These are phyloP conservation scores for Todiramphus saurophagus DNA, from an alignment of 2,113 vertebrate species.

Conservation along the genomic window DNA sequence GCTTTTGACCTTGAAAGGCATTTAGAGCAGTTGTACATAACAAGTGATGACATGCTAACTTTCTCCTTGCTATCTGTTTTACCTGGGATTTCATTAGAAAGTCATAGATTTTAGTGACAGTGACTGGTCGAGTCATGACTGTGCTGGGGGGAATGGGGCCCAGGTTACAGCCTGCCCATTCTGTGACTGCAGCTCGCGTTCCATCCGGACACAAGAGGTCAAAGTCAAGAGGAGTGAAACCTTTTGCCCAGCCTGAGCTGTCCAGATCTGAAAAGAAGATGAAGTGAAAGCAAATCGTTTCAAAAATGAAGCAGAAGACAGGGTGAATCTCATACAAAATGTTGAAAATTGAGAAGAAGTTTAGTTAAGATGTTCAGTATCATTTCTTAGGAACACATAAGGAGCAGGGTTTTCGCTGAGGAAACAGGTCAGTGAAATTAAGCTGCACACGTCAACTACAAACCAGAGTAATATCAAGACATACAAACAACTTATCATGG, in stretches of 20 bases:
- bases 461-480: background rate
- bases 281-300: background rate
- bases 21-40: background rate
- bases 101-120: constrained; percentile 80
- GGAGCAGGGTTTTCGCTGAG: background rate
- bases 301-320: background rate
- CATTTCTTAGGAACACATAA: background rate
- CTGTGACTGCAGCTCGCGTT: constrained; percentile 73
- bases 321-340: background rate
- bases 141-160: constrained; percentile 82
- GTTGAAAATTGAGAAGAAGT: background rate
- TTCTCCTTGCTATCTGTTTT: background rate
- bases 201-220: constrained; percentile 84
- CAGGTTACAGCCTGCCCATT: constrained; percentile 85
- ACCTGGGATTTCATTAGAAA: constrained; percentile 90
- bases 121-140: constrained; percentile 86
- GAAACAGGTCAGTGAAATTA: background rate
- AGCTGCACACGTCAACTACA: background rate
- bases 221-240: constrained; percentile 74
- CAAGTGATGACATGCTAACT: background rate
- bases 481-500: background rate
- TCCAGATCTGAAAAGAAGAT: constrained; percentile 74
- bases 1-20: background rate
- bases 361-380: background rate
- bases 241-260: constrained; percentile 80